Percentiles rank a stretch among this genome's conserved stretches.
Conservation (phyloP, 2,113 vertebrate genomes). For the Halcyon senegalensis region DNA sequence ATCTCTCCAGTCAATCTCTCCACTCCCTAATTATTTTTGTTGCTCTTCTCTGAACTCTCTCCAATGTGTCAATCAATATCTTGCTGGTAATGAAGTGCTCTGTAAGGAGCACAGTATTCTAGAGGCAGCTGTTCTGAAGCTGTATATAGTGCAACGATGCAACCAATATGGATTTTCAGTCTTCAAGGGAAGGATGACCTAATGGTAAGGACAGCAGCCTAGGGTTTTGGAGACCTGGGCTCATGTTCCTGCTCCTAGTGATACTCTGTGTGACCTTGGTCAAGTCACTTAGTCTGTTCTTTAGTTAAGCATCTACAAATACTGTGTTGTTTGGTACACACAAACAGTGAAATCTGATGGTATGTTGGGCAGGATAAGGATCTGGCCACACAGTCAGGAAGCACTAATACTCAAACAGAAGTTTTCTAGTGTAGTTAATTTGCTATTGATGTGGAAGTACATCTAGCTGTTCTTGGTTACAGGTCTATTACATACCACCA, state of each 20-base stretch:
- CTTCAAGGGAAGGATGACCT: slow-evolving; percentile 16
- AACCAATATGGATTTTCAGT: slow-evolving; percentile 48
- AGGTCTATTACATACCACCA: background rate
- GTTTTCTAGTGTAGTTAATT: background rate
- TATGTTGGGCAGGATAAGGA: background rate
- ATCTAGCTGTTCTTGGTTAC: rapidly evolving
- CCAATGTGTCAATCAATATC: slow-evolving; percentile 68
- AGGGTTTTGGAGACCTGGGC: background rate
- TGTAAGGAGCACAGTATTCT: slow-evolving; percentile 24
- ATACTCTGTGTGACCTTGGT: background rate
- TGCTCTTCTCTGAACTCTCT: slow-evolving; percentile 69
- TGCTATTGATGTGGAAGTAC: rapidly evolving
- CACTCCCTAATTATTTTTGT: slow-evolving; percentile 71
- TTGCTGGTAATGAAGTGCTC: slow-evolving; percentile 61
- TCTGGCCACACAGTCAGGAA: background rate
- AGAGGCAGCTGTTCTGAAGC: slow-evolving; percentile 19
- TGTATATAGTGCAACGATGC: background rate
- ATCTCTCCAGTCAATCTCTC: slow-evolving; percentile 67
- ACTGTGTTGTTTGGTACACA: background rate
- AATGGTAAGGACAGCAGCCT: background rate
- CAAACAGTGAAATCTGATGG: background rate
- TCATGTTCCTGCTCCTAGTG: background rate
- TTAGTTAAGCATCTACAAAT: background rate
- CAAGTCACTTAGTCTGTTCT: background rate
- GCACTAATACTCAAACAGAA: background rate